phyloP scores from a whole-genome alignment of 2,888 invertebrate species.

The Agrotis clavis region DNA sequence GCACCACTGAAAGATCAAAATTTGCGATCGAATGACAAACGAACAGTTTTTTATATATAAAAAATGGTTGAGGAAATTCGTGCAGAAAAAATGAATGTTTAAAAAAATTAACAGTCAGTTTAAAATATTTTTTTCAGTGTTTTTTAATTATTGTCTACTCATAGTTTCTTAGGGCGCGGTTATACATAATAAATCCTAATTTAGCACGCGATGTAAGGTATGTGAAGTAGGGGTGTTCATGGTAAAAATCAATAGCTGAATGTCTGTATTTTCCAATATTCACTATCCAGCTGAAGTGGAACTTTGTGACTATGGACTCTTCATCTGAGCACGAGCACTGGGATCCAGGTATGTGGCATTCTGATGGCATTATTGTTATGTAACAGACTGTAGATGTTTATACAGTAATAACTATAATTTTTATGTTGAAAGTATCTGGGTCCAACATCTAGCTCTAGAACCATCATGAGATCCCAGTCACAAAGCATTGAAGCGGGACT shows the following conservation, averaged over 20 bases:
- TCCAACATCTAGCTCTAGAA: not conserved
- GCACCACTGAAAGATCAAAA: not conserved
- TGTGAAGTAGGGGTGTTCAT: slow-evolving; percentile 5
- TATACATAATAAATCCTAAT: slow-evolving; percentile 24
- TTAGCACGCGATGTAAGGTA: slow-evolving; percentile 16
- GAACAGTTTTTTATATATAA: not conserved
- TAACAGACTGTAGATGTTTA: not conserved
- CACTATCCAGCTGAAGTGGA: slow-evolving; percentile 40
- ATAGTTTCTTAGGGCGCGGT: slow-evolving; percentile 52
- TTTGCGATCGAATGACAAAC: slow-evolving; percentile 3
- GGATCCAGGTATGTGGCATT: slow-evolving; percentile 82
- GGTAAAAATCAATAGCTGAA: slow-evolving; percentile 46
- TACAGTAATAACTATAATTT: not conserved
- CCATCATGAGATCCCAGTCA: not conserved
- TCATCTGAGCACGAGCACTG: slow-evolving; percentile 84
- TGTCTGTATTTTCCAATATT: slow-evolving; percentile 45
- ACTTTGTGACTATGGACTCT: slow-evolving; percentile 79
- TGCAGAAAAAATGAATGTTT: not conserved
- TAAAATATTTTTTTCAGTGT: not conserved
- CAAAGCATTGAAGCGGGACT: not conserved
- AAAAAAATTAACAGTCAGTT: not conserved
- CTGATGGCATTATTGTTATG: slow-evolving; percentile 6
- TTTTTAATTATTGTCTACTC: not conserved
- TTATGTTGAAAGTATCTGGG: not conserved
- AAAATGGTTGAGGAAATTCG: not conserved